A percentile compares a stretch with the other conserved stretches of the same genome.
Evolutionary conservation across 2,797 vertebrate genomes (phyloP).

Genomic region (Odontamblyopus lacepedii): DNA sequence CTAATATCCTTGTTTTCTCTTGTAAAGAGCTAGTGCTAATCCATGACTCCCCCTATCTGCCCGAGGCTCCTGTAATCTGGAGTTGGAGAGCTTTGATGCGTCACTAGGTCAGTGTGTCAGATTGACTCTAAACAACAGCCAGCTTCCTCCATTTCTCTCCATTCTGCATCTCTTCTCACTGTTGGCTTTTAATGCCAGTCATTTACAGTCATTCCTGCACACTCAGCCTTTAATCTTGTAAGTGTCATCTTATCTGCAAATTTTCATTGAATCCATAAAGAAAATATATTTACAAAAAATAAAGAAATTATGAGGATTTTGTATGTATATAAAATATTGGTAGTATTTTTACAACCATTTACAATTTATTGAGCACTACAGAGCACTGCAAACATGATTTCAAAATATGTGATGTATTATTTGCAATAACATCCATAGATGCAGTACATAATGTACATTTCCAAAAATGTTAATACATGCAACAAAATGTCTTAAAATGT

Average conservation of each 20-base stretch:
- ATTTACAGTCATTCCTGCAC: neutral
- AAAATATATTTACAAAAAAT: too few relatives aligned
- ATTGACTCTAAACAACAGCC: slow-evolving; percentile 34
- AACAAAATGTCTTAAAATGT: too few relatives aligned
- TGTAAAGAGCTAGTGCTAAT: slow-evolving; percentile 62
- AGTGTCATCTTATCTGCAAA: neutral
- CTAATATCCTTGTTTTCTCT: slow-evolving; percentile 76
- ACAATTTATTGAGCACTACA: neutral
- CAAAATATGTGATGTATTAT: too few relatives aligned
- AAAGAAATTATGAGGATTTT: neutral
- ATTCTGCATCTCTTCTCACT: slow-evolving; percentile 6
- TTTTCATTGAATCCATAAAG: neutral
- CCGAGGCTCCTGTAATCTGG: slow-evolving; percentile 55
- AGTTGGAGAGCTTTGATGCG: slow-evolving; percentile 58
- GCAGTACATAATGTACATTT: too few relatives aligned
- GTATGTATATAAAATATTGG: neutral
- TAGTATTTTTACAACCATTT: too few relatives aligned
- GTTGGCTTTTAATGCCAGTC: neutral
- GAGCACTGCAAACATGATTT: neutral
- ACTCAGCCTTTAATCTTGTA: neutral
- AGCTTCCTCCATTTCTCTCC: slow-evolving; percentile 24
- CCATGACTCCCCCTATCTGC: slow-evolving; percentile 32
- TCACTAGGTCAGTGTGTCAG: slow-evolving; percentile 77
- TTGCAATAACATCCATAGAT: too few relatives aligned
- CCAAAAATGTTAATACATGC: too few relatives aligned